Evolutionary conservation across 2,113 vertebrate species (phyloP).

Genomic region (Marcusenius ussheri): DNA sequence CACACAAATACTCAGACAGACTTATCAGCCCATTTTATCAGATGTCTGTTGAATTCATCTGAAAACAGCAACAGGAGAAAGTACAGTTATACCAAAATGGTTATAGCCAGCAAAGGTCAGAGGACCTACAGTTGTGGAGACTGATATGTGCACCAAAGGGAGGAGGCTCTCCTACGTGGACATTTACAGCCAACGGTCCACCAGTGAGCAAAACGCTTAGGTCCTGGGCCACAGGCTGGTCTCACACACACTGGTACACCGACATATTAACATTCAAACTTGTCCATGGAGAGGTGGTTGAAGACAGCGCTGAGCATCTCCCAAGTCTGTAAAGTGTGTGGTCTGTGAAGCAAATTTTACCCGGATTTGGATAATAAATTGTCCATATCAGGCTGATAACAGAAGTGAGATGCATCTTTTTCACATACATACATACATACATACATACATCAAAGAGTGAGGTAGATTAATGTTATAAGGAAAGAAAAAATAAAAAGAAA

Average conservation of each 20-base stretch:
- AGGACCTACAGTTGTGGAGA: constrained; percentile 73
- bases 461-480: constrained; percentile 61
- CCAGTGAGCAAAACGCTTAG: neutral
- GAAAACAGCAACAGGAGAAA: constrained; percentile 24
- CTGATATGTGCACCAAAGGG: constrained; percentile 60
- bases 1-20: constrained; percentile 17
- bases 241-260: neutral
- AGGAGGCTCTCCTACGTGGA: constrained; percentile 47
- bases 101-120: constrained; percentile 67
- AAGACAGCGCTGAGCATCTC: constrained; percentile 41
- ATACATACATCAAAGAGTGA: constrained; percentile 50
- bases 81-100: constrained; percentile 57
- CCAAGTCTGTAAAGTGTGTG: constrained; percentile 35
- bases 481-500: constrained; percentile 38
- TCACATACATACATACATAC: constrained; percentile 36
- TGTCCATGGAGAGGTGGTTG: neutral
- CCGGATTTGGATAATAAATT: constrained; percentile 32
- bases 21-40: constrained; percentile 30
- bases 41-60: constrained; percentile 24
- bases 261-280: neutral
- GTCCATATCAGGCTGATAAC: constrained; percentile 38
- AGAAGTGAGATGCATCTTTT: constrained; percentile 50
- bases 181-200: neutral
- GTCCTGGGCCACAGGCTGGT: neutral
- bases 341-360: constrained; percentile 19